Conservation (phyloP, 2,888 invertebrate genomes). For the Dicyrtomina minuta region DNA sequence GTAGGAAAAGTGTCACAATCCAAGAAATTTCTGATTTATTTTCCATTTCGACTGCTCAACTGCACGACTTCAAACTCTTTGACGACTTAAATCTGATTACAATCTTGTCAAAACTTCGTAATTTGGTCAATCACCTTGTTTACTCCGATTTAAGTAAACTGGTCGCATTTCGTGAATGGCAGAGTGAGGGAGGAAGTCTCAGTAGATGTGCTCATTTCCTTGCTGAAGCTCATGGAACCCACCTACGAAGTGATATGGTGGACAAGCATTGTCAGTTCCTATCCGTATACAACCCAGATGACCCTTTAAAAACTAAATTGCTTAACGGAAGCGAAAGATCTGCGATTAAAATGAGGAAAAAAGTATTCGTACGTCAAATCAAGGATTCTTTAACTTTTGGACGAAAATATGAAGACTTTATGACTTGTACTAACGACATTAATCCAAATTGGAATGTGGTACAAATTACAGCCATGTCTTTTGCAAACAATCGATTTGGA, state of each 20-base stretch:
- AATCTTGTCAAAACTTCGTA: neutral
- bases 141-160: conserved; percentile 34
- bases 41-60: neutral
- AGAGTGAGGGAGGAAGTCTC: conserved; percentile 20
- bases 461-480: conserved; percentile 41
- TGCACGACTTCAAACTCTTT: conserved; percentile 20
- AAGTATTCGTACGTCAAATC: conserved; percentile 30
- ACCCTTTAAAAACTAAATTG: neutral
- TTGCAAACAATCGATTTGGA: conserved; percentile 42
- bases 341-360: conserved; percentile 12
- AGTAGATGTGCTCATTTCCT: conserved; percentile 31
- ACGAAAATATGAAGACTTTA: conserved; percentile 14
- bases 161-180: conserved; percentile 34
- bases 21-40: conserved; percentile 26
- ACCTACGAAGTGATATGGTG: conserved; percentile 30
- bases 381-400: conserved; percentile 29
- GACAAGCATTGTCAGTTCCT: conserved; percentile 37
- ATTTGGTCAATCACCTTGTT: conserved; percentile 20
- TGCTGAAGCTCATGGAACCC: conserved; percentile 34
- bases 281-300: conserved; percentile 29
- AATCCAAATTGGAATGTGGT: conserved; percentile 48
- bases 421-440: conserved; percentile 11
- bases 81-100: neutral
- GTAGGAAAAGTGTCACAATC: neutral
- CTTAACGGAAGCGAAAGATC: neutral